Percentiles rank a stretch among this genome's conserved stretches.
These are phyloP conservation scores for Apus apus DNA, from an alignment of 2,113 vertebrate genomes.

Conservation along the genomic window DNA sequence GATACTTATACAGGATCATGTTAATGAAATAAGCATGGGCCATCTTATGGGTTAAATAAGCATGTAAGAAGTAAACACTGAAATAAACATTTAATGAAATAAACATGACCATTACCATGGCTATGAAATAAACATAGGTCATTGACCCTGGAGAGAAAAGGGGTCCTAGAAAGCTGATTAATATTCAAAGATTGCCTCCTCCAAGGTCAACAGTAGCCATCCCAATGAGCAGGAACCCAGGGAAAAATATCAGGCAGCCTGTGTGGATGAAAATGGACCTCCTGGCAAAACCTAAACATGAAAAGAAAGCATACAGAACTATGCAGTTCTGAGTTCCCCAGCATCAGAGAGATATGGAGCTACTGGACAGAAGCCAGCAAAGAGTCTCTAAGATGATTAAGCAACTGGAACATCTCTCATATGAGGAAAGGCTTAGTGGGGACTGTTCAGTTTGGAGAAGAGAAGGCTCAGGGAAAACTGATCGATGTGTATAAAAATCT, in stretches of 20 bases:
- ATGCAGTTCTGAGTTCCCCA: neutral
- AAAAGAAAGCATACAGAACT: neutral
- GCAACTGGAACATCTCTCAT: neutral
- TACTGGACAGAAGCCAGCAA: neutral
- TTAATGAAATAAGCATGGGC: neutral
- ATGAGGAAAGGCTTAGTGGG: neutral
- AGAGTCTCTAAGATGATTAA: neutral
- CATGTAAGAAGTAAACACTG: neutral
- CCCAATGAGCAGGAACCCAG: neutral
- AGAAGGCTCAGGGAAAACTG: neutral
- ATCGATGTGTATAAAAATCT: neutral
- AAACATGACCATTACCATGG: neutral
- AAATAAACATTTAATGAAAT: neutral
- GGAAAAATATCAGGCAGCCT: neutral
- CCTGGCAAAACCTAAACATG: neutral
- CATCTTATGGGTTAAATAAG: neutral
- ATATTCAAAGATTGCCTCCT: neutral
- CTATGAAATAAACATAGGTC: neutral
- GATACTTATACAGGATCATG: neutral
- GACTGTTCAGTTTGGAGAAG: neutral
- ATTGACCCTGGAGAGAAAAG: neutral
- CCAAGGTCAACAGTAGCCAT: neutral
- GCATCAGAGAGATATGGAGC: neutral
- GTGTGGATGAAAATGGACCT: neutral
- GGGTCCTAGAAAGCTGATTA: neutral